Conservation (phyloP, 2,797 vertebrate genomes). For the Hydrophis major region DNA sequence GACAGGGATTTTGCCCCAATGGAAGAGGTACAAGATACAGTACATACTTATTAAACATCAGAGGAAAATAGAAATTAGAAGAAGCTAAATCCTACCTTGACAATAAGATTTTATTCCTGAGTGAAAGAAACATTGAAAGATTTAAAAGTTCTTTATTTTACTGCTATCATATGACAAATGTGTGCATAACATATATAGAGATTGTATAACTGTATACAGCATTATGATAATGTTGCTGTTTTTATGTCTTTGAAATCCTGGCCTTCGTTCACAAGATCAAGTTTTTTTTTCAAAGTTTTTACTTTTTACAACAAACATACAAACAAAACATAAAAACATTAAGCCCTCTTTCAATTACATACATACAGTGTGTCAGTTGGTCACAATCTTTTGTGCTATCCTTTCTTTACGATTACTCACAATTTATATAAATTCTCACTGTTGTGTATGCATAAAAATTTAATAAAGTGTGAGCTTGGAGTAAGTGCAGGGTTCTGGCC, state of each 20-base stretch:
- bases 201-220: slow-evolving; percentile 26
- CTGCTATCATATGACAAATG: slow-evolving; percentile 46
- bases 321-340: no score
- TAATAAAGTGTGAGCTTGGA: no score
- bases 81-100: slow-evolving; percentile 15
- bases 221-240: slow-evolving; percentile 22
- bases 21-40: neutral
- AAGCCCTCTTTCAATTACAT: no score
- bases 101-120: slow-evolving; percentile 28
- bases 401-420: no score
- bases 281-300: neutral
- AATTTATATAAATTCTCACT: no score
- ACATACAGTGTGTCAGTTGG: no score
- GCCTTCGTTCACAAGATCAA: neutral
- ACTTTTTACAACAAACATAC: no score
- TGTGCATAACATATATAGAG: neutral
- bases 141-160: slow-evolving; percentile 23
- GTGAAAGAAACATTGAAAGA: slow-evolving; percentile 26
- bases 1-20: slow-evolving; percentile 20
- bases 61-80: slow-evolving; percentile 43
- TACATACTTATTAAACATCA: slow-evolving; percentile 32
- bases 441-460: no score
- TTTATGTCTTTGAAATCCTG: slow-evolving; percentile 21
- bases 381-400: no score
- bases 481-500: no score